These are phyloP conservation scores for Athalia cordata DNA, from an alignment of 2,888 invertebrate species.

Conservation along the genomic window DNA sequence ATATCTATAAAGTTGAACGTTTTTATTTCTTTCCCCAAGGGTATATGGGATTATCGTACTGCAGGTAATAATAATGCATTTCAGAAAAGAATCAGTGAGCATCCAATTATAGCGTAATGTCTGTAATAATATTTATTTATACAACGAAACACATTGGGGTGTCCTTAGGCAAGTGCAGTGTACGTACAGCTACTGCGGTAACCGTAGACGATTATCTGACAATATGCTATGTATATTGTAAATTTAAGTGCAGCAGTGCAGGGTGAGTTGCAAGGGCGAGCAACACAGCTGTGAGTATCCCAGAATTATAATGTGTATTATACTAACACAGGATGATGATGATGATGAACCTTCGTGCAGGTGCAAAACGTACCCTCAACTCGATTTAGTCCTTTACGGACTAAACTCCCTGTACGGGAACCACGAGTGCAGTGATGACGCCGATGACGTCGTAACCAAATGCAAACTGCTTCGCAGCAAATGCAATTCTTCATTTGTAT, in stretches of 20 bases:
- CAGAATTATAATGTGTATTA: slow-evolving; percentile 12
- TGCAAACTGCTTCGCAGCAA: neutral
- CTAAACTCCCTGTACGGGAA: neutral
- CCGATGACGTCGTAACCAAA: slow-evolving; percentile 31
- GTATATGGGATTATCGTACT: too few relatives aligned
- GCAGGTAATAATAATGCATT: too few relatives aligned
- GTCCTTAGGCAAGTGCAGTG: neutral
- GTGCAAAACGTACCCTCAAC: slow-evolving; percentile 35
- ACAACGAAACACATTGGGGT: slow-evolving; percentile 23
- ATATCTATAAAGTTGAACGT: neutral
- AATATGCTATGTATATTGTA: neutral
- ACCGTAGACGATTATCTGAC: slow-evolving; percentile 29
- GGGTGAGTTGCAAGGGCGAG: slow-evolving; percentile 13
- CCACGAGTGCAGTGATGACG: slow-evolving; percentile 19
- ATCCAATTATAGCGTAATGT: too few relatives aligned
- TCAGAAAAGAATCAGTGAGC: too few relatives aligned
- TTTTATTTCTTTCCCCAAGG: too few relatives aligned
- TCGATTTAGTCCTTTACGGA: neutral
- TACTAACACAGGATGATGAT: too few relatives aligned
- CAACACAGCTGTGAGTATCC: slow-evolving; percentile 38
- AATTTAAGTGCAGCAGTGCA: neutral
- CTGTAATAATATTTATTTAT: slow-evolving; percentile 19
- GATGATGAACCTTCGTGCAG: slow-evolving; percentile 40
- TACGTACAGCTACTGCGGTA: too few relatives aligned
- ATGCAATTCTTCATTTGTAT: too few relatives aligned